phyloP scores from a whole-genome alignment of 2,797 vertebrate genomes.

The Perodicticus potto region DNA sequence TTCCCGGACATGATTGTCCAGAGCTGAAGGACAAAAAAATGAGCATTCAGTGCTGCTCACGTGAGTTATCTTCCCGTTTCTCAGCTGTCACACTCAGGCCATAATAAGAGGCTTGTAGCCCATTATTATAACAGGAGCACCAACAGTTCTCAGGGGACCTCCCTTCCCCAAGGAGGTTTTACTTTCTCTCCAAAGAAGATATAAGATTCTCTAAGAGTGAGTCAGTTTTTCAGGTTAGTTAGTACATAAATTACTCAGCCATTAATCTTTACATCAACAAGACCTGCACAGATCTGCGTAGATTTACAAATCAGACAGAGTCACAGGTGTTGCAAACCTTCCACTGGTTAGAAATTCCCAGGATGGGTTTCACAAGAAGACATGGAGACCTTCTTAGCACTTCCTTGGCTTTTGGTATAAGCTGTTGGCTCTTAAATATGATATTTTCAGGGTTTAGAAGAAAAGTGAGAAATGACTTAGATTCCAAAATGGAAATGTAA shows the following conservation, averaged over 20 bases:
- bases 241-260: neutral
- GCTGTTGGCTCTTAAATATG: neutral
- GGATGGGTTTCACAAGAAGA: neutral
- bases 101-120: constrained; percentile 56
- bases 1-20: neutral
- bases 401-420: neutral
- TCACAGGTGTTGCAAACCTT: neutral
- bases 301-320: neutral
- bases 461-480: constrained; percentile 21
- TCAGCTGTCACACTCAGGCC: constrained; percentile 52
- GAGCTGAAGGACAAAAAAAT: neutral
- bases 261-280: neutral
- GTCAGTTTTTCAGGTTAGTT: constrained; percentile 33
- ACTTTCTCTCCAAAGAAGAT: constrained; percentile 61
- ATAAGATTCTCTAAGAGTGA: constrained; percentile 29
- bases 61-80: constrained; percentile 60
- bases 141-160: constrained; percentile 69
- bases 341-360: constrained; percentile 33
- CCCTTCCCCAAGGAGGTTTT: constrained; percentile 71
- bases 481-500: neutral
- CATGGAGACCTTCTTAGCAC: neutral
- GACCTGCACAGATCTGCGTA: neutral
- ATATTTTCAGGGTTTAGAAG: neutral
- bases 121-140: constrained; percentile 64
- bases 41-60: constrained; percentile 59